These are phyloP conservation scores for Acanthurus tractus DNA, from an alignment of 2,797 vertebrate genomes.

Conservation along the genomic window DNA sequence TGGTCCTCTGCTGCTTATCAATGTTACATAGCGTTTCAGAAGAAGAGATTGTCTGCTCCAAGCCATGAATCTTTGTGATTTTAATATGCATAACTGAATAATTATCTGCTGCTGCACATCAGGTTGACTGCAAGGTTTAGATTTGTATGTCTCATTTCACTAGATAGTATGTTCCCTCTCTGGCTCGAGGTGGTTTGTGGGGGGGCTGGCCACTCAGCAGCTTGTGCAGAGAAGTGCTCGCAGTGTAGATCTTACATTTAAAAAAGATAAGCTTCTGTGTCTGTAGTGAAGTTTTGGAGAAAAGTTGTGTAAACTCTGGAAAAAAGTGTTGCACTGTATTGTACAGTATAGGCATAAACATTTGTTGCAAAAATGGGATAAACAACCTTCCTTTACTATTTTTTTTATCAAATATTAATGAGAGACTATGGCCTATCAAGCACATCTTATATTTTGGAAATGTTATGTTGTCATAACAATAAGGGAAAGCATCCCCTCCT, in stretches of 20 bases:
- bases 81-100: conserved; percentile 50
- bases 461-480: conserved; percentile 46
- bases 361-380: conserved; percentile 15
- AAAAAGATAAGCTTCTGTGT: background rate
- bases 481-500: conserved; percentile 24
- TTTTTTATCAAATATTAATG: conserved; percentile 36
- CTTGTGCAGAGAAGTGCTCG: conserved; percentile 3
- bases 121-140: conserved; percentile 32
- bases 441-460: conserved; percentile 41
- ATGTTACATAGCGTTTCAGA: conserved; percentile 10
- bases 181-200: conserved; percentile 22
- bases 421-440: conserved; percentile 15
- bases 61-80: conserved; percentile 44
- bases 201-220: background rate
- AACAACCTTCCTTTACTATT: background rate
- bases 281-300: background rate
- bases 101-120: conserved; percentile 38
- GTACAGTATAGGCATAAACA: background rate
- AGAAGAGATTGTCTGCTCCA: conserved; percentile 33
- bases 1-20: conserved; percentile 43
- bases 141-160: conserved; percentile 56
- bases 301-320: background rate
- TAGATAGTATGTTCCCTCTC: background rate
- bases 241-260: background rate
- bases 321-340: background rate